Percentiles rank a stretch among this genome's conserved stretches.
phyloP scores from a whole-genome alignment of 2,797 vertebrate genomes.

The Eospalax fontanierii region DNA sequence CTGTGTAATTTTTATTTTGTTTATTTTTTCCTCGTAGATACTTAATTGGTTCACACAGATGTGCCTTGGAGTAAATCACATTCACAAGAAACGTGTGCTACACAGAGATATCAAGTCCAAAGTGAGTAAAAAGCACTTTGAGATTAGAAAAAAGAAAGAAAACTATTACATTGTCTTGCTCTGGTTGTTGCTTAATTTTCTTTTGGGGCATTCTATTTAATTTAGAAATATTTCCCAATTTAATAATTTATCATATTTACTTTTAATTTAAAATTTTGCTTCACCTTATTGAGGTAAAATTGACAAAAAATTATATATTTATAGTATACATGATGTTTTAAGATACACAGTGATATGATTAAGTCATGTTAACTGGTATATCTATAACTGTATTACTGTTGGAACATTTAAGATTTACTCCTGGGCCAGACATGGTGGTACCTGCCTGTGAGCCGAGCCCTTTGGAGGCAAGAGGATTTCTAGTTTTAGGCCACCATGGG shows the following conservation, averaged over 20 bases:
- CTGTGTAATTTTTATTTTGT: not conserved
- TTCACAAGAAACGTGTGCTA: slow-evolving; percentile 94
- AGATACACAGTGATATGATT: not conserved
- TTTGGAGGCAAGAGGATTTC: not conserved
- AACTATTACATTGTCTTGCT: not conserved
- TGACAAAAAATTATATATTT: not conserved
- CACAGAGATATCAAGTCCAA: slow-evolving; percentile 98
- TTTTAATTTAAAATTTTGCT: not conserved
- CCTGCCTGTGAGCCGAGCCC: not conserved
- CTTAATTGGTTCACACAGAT: slow-evolving; percentile 96
- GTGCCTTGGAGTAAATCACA: slow-evolving; percentile 93
- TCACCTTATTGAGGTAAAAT: not conserved
- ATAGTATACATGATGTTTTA: not conserved
- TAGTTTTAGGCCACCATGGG: not conserved
- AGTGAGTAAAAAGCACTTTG: slow-evolving; percentile 88
- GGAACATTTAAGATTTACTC: not conserved
- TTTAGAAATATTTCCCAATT: slow-evolving; percentile 43
- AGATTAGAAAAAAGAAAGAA: not conserved
- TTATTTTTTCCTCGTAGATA: slow-evolving; percentile 89
- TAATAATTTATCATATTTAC: not conserved
- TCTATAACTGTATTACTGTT: not conserved
- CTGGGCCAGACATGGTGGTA: not conserved
- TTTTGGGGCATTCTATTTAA: slow-evolving; percentile 37
- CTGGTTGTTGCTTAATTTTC: not conserved
- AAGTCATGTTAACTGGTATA: not conserved